Evolutionary conservation across 2,113 vertebrate species (phyloP).

Genomic region (Lamprologus lemairii): DNA sequence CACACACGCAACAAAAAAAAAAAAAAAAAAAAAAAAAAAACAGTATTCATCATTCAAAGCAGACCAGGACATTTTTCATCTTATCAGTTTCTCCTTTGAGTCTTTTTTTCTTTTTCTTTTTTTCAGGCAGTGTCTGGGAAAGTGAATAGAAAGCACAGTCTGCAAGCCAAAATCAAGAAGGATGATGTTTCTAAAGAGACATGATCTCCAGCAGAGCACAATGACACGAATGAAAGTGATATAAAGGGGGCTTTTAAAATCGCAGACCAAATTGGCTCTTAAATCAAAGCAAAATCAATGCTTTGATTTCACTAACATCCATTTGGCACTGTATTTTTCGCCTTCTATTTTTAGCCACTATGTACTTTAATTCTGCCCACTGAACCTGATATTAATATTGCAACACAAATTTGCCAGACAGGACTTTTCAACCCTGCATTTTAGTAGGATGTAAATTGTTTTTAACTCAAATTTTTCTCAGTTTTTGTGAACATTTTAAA

Average conservation of each 20-base stretch:
- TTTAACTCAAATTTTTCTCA: neutral
- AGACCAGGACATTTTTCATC: neutral
- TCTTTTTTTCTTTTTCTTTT: neutral
- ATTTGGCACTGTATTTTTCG: neutral
- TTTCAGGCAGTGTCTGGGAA: neutral
- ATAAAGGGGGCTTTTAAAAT: neutral
- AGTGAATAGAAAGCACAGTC: neutral
- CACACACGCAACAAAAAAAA: rapidly evolving
- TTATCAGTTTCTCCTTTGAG: neutral
- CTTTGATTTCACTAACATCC: neutral
- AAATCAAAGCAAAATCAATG: conserved; percentile 3
- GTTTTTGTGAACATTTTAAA: neutral
- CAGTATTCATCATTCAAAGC: neutral
- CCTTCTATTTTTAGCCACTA: neutral
- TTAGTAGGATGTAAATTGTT: neutral
- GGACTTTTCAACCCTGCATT: neutral
- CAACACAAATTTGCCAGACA: neutral
- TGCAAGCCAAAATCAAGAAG: neutral
- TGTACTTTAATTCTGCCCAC: neutral
- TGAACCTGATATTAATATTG: neutral
- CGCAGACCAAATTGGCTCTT: neutral
- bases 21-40: rapidly evolving
- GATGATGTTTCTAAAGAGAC: neutral
- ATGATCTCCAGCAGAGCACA: neutral
- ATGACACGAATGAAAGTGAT: neutral